Evolutionary conservation across 2,888 invertebrate genomes (phyloP), one percentile per base, ranked within the genome.

Genomic region (Ichneumoninae sp.): DNA sequence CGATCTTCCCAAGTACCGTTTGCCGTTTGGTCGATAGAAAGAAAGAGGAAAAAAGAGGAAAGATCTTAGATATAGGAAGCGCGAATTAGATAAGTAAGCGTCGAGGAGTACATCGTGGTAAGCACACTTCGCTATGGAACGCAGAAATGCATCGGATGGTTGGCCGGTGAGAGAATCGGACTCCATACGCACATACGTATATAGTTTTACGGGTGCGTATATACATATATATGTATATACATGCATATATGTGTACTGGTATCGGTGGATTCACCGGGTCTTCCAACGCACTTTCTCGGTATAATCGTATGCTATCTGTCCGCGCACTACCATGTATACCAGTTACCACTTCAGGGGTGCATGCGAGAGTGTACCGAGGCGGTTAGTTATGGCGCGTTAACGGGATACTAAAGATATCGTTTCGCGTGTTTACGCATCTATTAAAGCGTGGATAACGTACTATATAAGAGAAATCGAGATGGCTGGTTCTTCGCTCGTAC

Each of bases 401-500:
- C 68, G 79, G 81, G 79, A 82, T 79, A 76, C 75, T 85, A 73
- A 85, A 85, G 82, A 85, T 85, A 82, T 85, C 85, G 79, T 85
- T 82, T 79, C 73, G 71, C 79, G 68, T 85, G 81, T 85, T 85
- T 85, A 80, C 82, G 71, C 71, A 76, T 85, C 85, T 79, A 85
- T 85, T 85, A 73, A 80, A 85, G 80, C 50, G 73, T 44, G 63
- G 44, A 85, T 85, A 85, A 81, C 75, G 70, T 76, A 76, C 52
- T 66, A 26, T 65, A 44, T 47, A n/a, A 30, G 60, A 68, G 66
- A 57, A 71, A 81, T 81, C 81, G 69, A 70, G 81, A 63, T 33
- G 63, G 60, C 4, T 60, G 65, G 68, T 65, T 75, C 84, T 78
- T 78, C 52, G 75, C 30, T 66, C 70, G 69, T 70, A 82, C 81